A percentile compares a stretch with the other conserved stretches of the same genome.
Evolutionary conservation across 1,140 invertebrate species (phyloP).

Genomic region (Drosophila sproati): DNA sequence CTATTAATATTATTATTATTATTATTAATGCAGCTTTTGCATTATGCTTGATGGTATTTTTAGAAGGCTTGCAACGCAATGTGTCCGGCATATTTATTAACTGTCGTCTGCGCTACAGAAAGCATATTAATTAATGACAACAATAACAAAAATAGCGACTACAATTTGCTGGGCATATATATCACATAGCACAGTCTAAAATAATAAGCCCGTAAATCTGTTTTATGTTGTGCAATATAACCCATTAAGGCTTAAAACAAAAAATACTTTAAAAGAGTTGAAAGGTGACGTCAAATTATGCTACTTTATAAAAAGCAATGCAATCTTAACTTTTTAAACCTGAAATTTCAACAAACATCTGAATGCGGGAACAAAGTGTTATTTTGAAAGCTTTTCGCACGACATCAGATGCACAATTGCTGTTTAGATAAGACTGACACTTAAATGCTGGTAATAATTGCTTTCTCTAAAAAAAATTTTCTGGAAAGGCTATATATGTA

Average conservation of each 20-base stretch:
- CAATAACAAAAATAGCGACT: background rate
- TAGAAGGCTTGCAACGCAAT: conserved; percentile 16
- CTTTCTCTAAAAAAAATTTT: background rate
- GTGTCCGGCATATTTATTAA: conserved; percentile 25
- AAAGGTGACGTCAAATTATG: conserved; percentile 1
- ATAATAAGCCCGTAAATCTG: background rate
- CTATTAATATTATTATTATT: background rate
- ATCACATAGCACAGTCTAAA: too few relatives aligned
- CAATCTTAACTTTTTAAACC: background rate
- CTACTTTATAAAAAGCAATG: background rate
- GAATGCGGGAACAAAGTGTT: conserved; percentile 4
- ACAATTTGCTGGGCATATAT: background rate
- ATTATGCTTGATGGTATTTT: background rate
- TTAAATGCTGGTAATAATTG: background rate
- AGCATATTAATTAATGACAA: conserved; percentile 7
- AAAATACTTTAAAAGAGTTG: background rate
- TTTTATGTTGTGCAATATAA: background rate
- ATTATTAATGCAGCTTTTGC: background rate
- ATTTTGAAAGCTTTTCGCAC: background rate
- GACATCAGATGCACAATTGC: background rate
- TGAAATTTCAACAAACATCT: background rate
- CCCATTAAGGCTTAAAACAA: background rate
- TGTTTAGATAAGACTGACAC: conserved; percentile 1
- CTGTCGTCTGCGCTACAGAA: background rate
- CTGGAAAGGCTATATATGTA: background rate